These are phyloP conservation scores for Puntigrus tetrazona DNA, from an alignment of 2,113 vertebrate species.

Conservation along the genomic window DNA sequence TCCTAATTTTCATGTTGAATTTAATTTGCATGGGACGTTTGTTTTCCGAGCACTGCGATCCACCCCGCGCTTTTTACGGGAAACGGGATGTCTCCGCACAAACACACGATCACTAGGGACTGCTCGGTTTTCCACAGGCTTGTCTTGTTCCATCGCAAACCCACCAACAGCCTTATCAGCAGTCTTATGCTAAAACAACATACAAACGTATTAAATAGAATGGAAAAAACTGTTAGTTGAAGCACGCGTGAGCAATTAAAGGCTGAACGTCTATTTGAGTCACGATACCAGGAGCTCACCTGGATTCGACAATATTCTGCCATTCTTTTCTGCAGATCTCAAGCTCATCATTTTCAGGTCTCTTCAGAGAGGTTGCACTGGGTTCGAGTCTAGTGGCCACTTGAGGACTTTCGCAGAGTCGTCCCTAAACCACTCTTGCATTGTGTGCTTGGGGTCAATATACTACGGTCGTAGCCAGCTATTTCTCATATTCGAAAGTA, in stretches of 20 bases:
- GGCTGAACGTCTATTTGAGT: neutral
- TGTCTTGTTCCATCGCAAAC: slow-evolving; percentile 4
- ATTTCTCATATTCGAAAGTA: too few species aligned
- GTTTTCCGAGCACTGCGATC: slow-evolving; percentile 54
- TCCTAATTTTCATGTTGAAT: slow-evolving; percentile 70
- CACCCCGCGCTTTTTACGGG: slow-evolving; percentile 70
- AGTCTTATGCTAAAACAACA: neutral
- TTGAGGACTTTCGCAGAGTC: neutral
- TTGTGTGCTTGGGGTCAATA: neutral
- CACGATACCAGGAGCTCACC: neutral
- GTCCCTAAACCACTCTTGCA: neutral
- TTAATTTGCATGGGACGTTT: slow-evolving; percentile 63
- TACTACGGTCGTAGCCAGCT: too few species aligned
- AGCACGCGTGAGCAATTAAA: neutral
- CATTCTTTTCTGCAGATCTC: neutral
- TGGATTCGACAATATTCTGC: neutral
- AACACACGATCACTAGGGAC: slow-evolving; percentile 15
- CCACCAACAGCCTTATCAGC: slow-evolving; percentile 2
- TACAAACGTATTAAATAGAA: neutral
- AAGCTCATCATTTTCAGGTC: neutral
- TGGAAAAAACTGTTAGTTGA: neutral
- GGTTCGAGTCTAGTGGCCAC: neutral
- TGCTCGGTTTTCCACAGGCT: slow-evolving; percentile 14
- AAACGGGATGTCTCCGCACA: slow-evolving; percentile 64
- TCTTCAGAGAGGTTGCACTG: neutral